Conservation (phyloP, 2,888 invertebrate species). For the Pseudococcus jackbeardsleyi region DNA sequence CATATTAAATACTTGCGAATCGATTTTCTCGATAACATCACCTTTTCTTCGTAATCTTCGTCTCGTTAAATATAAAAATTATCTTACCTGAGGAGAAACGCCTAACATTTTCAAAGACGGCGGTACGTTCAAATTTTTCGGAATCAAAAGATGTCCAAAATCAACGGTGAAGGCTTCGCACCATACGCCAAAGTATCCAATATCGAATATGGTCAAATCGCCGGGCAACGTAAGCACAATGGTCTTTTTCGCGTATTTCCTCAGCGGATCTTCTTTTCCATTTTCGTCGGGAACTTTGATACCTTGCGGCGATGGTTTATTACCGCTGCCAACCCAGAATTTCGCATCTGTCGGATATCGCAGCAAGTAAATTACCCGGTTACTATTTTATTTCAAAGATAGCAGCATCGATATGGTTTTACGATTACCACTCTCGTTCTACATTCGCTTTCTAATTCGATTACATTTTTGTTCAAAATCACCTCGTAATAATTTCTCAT, state of each 20-base stretch:
- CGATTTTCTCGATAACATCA: neutral
- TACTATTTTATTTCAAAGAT: constrained; percentile 10
- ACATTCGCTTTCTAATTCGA: constrained; percentile 27
- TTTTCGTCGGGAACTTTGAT: constrained; percentile 92
- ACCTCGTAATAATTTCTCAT: constrained; percentile 20
- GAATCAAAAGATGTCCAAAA: constrained; percentile 88
- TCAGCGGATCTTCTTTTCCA: constrained; percentile 84
- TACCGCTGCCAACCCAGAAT: constrained; percentile 91
- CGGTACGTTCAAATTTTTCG: constrained; percentile 82
- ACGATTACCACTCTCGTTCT: neutral
- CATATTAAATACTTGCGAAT: neutral
- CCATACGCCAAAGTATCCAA: constrained; percentile 94
- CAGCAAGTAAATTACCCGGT: constrained; percentile 5
- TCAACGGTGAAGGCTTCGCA: constrained; percentile 94
- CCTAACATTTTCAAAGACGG: constrained; percentile 94
- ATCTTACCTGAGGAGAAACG: constrained; percentile 90
- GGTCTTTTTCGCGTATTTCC: constrained; percentile 87
- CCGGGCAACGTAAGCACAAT: constrained; percentile 90
- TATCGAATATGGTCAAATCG: constrained; percentile 90
- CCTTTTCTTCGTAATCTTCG: neutral
- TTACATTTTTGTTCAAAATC: neutral
- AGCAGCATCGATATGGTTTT: constrained; percentile 6
- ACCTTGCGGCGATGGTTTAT: constrained; percentile 85
- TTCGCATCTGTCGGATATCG: constrained; percentile 80
- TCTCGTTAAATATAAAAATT: neutral